Conservation (phyloP, 2,113 vertebrate species). For the Myrmecobius fasciatus region DNA sequence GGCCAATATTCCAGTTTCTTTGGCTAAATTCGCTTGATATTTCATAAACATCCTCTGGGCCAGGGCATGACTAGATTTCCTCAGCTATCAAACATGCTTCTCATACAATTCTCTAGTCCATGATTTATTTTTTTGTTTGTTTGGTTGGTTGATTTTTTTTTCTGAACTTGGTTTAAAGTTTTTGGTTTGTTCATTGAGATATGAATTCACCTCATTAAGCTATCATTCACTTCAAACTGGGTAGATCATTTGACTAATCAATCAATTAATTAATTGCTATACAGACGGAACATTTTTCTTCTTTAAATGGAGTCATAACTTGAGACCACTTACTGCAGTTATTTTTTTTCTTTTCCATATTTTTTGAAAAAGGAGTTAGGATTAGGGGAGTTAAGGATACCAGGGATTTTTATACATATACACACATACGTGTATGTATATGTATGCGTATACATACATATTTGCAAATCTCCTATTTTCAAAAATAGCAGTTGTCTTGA, state of each 20-base stretch:
- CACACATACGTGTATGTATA: too few relatives aligned
- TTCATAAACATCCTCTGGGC: too few relatives aligned
- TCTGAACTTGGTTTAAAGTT: background rate
- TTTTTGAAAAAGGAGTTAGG: slow-evolving; percentile 30
- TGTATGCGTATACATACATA: too few relatives aligned
- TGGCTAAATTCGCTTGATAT: background rate
- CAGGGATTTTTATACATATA: background rate
- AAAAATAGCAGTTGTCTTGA: background rate
- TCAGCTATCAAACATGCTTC: background rate
- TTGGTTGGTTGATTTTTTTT: too few relatives aligned
- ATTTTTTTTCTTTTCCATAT: slow-evolving; percentile 46
- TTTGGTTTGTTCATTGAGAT: background rate
- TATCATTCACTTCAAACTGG: background rate
- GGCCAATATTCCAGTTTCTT: background rate
- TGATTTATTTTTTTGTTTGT: too few relatives aligned
- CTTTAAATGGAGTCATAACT: slow-evolving; percentile 12
- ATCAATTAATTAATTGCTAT: background rate
- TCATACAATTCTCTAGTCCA: too few relatives aligned
- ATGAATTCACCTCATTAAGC: background rate
- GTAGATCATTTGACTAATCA: background rate
- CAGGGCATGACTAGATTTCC: background rate
- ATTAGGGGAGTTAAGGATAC: background rate
- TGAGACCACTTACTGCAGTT: slow-evolving; percentile 11
- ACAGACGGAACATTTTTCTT: slow-evolving; percentile 30
- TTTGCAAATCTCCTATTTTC: background rate